phyloP scores from a whole-genome alignment of 2,797 vertebrate genomes.

The Paedocypris micromegethes region DNA sequence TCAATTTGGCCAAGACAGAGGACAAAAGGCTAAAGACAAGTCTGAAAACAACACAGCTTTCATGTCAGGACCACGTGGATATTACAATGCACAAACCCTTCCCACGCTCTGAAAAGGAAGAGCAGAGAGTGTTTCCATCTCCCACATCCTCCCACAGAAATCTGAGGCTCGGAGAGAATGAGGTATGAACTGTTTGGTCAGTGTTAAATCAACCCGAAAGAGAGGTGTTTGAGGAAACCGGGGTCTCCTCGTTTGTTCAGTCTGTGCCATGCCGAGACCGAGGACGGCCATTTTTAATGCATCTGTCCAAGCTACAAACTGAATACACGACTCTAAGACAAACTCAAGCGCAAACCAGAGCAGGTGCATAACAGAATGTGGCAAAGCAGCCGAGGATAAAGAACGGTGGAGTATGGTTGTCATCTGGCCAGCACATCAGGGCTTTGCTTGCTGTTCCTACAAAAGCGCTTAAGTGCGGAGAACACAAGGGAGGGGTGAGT shows the following conservation, averaged over 20 bases:
- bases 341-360: background rate
- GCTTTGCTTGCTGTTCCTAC: constrained; percentile 59
- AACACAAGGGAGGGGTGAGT: constrained; percentile 70
- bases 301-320: background rate
- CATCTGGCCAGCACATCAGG: constrained; percentile 57
- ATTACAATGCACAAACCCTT: constrained; percentile 43
- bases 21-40: constrained; percentile 37
- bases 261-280: constrained; percentile 14
- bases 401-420: constrained; percentile 39
- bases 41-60: constrained; percentile 38
- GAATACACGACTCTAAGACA: background rate
- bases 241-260: background rate
- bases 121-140: constrained; percentile 35
- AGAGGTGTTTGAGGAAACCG: constrained; percentile 22
- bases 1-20: constrained; percentile 32
- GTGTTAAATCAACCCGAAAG: constrained; percentile 14
- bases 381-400: constrained; percentile 17
- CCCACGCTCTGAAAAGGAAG: constrained; percentile 22
- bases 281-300: constrained; percentile 4
- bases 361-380: constrained; percentile 19
- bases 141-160: constrained; percentile 28
- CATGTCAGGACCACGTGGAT: constrained; percentile 41
- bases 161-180: constrained; percentile 23
- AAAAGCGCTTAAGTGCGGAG: constrained; percentile 60
- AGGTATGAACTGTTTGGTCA: constrained; percentile 21